Evolutionary conservation across 2,888 invertebrate genomes (phyloP).

Genomic region (Clanis bilineata): DNA sequence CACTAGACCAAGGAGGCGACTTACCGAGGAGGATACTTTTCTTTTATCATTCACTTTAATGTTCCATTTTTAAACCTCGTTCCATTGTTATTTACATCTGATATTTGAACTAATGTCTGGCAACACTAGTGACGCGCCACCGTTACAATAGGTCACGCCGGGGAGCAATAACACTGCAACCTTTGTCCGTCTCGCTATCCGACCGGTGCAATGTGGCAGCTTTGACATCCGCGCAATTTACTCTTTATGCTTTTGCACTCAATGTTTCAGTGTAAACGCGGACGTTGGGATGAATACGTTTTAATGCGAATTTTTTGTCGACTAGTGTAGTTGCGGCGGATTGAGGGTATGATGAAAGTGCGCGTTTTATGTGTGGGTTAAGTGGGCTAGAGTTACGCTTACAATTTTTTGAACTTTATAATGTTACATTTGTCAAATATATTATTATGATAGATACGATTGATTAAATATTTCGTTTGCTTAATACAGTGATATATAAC

Average conservation of each 20-base stretch:
- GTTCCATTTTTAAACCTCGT: too few relatives aligned
- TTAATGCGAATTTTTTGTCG: conserved; percentile 24
- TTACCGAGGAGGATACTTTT: too few relatives aligned
- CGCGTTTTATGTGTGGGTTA: neutral
- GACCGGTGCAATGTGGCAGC: conserved; percentile 26
- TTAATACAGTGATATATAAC: too few relatives aligned
- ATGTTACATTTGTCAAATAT: too few relatives aligned
- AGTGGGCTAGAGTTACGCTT: neutral
- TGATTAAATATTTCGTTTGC: too few relatives aligned
- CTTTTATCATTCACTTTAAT: too few relatives aligned
- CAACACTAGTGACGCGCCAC: too few relatives aligned
- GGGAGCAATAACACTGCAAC: conserved; percentile 37
- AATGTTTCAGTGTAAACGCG: conserved; percentile 29
- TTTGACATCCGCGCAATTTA: conserved; percentile 54
- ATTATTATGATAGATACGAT: too few relatives aligned
- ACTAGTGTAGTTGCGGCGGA: conserved; percentile 14
- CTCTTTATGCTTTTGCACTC: conserved; percentile 38
- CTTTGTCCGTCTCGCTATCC: conserved; percentile 37
- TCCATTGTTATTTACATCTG: too few relatives aligned
- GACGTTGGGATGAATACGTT: conserved; percentile 30
- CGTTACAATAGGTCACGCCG: conserved; percentile 18
- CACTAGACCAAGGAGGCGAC: too few relatives aligned
- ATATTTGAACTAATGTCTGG: too few relatives aligned
- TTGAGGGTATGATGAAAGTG: neutral
- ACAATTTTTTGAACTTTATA: too few relatives aligned